Percentiles rank a stretch among this genome's conserved stretches.
Conservation (phyloP, 1,140 invertebrate genomes). For the Polypedilum pembai region DNA sequence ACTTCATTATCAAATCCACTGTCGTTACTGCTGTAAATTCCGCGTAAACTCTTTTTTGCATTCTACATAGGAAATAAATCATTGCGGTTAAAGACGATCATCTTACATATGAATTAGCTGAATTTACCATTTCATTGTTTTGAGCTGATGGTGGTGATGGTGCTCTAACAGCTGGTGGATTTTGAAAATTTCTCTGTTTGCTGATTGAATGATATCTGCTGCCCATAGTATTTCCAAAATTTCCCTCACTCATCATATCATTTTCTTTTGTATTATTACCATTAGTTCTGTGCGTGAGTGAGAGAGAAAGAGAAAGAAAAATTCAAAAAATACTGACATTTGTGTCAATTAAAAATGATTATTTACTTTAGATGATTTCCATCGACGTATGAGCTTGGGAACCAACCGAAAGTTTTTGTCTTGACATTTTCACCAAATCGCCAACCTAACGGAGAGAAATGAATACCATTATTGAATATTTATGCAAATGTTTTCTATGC, state of each 20-base stretch:
- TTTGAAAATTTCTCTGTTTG: slow-evolving; percentile 36
- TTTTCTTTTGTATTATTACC: too few relatives aligned
- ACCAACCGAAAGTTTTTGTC: slow-evolving; percentile 86
- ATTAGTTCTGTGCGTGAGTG: not conserved
- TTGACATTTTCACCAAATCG: slow-evolving; percentile 78
- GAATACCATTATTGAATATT: not conserved
- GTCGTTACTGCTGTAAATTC: slow-evolving; percentile 71
- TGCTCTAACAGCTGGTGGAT: slow-evolving; percentile 53
- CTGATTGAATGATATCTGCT: slow-evolving; percentile 35
- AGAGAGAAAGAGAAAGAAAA: not conserved
- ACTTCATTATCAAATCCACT: slow-evolving; percentile 83
- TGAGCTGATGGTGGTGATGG: slow-evolving; percentile 55
- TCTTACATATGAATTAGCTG: not conserved
- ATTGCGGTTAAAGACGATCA: not conserved
- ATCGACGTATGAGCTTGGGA: slow-evolving; percentile 88
- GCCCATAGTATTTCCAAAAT: not conserved
- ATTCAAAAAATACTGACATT: not conserved
- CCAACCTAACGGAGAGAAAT: not conserved
- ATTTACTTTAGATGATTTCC: slow-evolving; percentile 34
- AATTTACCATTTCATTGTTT: not conserved
- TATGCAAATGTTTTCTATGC: not conserved
- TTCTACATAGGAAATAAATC: not conserved
- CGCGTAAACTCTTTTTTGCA: slow-evolving; percentile 44
- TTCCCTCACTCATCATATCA: not conserved
- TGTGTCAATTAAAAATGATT: slow-evolving; percentile 24